Evolutionary conservation across 2,113 vertebrate species (phyloP).

Genomic region (Malurus cyaneus): DNA sequence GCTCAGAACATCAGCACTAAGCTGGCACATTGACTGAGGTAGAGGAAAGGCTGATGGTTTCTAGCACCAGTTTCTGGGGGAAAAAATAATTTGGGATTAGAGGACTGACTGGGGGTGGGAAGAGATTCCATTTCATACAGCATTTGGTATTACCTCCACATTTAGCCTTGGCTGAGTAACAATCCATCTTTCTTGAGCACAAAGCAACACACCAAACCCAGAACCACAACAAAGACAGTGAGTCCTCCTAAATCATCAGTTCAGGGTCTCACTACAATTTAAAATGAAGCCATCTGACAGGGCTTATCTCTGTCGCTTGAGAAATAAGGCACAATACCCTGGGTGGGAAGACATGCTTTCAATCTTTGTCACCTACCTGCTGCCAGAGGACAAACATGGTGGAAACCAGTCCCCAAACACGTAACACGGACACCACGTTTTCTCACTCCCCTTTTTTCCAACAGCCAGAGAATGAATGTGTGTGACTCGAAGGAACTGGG

Average conservation of each 20-base stretch:
- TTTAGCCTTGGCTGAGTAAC: background rate
- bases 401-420: background rate
- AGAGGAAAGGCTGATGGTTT: background rate
- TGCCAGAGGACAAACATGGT: background rate
- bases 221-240: background rate
- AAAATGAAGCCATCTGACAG: background rate
- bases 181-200: background rate
- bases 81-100: background rate
- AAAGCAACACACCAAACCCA: background rate
- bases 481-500: background rate
- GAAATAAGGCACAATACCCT: background rate
- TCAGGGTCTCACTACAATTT: background rate
- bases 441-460: background rate
- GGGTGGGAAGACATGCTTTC: background rate
- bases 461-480: accelerated
- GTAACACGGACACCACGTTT: background rate
- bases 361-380: background rate
- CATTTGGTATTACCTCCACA: background rate
- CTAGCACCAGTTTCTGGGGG: background rate
- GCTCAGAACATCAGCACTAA: background rate
- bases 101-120: background rate
- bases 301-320: background rate
- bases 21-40: background rate
- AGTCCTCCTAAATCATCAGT: background rate
- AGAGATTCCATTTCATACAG: background rate